A percentile compares a stretch with the other conserved stretches of the same genome.
Conservation (phyloP, 2,113 vertebrate genomes). For the Anolis sagrei region DNA sequence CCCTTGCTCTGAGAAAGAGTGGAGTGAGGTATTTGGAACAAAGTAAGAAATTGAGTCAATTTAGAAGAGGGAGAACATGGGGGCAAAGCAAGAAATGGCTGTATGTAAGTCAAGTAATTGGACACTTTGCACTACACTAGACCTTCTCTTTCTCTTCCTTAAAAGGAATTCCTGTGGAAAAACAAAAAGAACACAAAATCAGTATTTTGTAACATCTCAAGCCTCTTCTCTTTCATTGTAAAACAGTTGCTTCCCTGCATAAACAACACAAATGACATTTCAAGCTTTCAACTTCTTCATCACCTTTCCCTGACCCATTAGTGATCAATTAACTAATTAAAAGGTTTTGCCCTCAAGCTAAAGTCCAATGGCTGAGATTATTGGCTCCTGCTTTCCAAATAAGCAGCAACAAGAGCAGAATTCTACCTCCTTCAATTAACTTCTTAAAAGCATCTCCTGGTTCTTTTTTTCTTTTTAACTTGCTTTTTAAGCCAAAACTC, state of each 20-base stretch:
- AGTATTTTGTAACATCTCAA: no score
- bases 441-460: neutral
- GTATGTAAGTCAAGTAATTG: no score
- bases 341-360: slow-evolving; percentile 12
- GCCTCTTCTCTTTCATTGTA: no score
- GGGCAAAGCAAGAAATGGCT: no score
- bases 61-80: no score
- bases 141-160: no score
- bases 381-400: slow-evolving; percentile 6
- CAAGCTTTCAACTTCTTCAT: neutral
- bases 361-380: slow-evolving; percentile 31
- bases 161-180: no score
- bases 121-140: no score
- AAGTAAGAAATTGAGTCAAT: neutral
- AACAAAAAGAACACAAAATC: no score
- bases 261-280: neutral
- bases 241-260: no score
- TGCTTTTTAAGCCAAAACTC: slow-evolving; percentile 11
- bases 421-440: neutral
- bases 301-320: slow-evolving; percentile 12
- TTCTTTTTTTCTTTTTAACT: neutral
- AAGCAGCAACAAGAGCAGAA: neutral
- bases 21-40: neutral
- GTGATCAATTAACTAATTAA: slow-evolving; percentile 31
- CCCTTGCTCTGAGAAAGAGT: neutral